Evolutionary conservation across 2,797 vertebrate genomes (phyloP), one percentile per base, ranked within the genome.

Genomic region (Rhabdophis nuchalis): DNA sequence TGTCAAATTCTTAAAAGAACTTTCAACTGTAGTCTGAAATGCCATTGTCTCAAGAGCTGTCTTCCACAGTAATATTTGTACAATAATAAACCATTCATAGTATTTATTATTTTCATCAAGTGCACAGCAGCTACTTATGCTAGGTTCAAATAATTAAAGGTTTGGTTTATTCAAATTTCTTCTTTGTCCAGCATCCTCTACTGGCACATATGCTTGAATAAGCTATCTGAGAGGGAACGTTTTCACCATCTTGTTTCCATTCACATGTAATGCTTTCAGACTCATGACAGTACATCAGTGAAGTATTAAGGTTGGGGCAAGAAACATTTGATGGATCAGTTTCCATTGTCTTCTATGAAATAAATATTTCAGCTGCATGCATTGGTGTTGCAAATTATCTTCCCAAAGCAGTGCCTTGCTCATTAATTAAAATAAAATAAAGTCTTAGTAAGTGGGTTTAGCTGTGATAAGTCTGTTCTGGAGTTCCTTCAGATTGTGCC

Each of bases 1-100:
- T 64, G 93, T 88, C 91, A 90, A 53, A 85, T 77, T 86, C 50
- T 64, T 86, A 50, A 68, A 86, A 89, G 32, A 68, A 25, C 2
- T n/a, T 57, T 86, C 52, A 92, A 89, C 32, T n/a, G 1, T 60
- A 52, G 89, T 72, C 52, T 56, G 23, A 92, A 92, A 27, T 13
- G 0, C 36, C 23, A 85, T 82, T 41, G 16, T 87, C 60, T 57
- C 64, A 56, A 64, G 77, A 56, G 16, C 7, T 3, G 87, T 87
- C 46, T 20, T 27, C 18, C 93, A 87, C 56, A 91, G 88, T 61
- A 13, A 92, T 41, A 85, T 58, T 0, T 87, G 25, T 56, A 91
- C 89, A 18, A 41, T 13, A 89, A 86, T 32, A 54, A 18, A 89
- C n/a, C 50, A 54, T 61, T 29, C 57, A 68, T 56, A 25, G 23